A percentile compares a stretch with the other conserved stretches of the same genome.
These are phyloP conservation scores for Halisarca cf. caerulea DNA, from an alignment of 37 sponge, comb jelly and placozoan genomes.

Conservation along the genomic window DNA sequence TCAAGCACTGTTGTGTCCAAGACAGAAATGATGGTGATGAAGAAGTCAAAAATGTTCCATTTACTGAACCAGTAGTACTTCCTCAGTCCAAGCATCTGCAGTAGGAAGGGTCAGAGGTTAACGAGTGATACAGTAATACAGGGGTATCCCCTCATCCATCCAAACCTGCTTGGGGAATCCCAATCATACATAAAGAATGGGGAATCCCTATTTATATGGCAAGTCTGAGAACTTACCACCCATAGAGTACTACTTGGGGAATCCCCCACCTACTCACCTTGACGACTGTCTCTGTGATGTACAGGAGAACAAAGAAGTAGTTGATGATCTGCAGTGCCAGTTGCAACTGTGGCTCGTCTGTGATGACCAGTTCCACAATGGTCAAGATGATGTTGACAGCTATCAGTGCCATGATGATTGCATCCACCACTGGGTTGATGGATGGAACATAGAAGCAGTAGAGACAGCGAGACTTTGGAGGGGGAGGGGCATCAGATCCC, in stretches of 20 bases:
- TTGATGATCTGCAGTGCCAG: constrained; percentile 45
- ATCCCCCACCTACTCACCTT: constrained; percentile 46
- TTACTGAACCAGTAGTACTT: constrained; percentile 75
- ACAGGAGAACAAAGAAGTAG: constrained; percentile 59
- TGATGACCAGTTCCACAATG: constrained; percentile 58
- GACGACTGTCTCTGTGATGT: constrained; percentile 66
- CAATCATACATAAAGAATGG: too few species aligned
- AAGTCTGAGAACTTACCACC: too few species aligned
- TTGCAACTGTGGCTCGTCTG: not conserved
- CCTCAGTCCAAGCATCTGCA: constrained; percentile 71
- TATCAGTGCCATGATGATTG: constrained; percentile 61
- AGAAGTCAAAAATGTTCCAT: constrained; percentile 79
- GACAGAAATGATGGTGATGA: constrained; percentile 63
- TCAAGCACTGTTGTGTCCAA: constrained; percentile 63
- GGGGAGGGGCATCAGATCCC: not conserved
- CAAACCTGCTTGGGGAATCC: too few species aligned
- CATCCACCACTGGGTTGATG: constrained; percentile 48
- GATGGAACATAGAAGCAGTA: constrained; percentile 43
- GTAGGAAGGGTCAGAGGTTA: not conserved
- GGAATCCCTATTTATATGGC: too few species aligned
- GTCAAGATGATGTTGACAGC: constrained; percentile 54
- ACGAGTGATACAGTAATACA: not conserved
- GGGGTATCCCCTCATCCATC: too few species aligned
- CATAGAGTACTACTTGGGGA: too few species aligned
- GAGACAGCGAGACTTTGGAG: constrained; percentile 36